A percentile compares a stretch with the other conserved stretches of the same genome.
phyloP scores from a whole-genome alignment of 2,113 vertebrate genomes.

The Laticauda colubrina region DNA sequence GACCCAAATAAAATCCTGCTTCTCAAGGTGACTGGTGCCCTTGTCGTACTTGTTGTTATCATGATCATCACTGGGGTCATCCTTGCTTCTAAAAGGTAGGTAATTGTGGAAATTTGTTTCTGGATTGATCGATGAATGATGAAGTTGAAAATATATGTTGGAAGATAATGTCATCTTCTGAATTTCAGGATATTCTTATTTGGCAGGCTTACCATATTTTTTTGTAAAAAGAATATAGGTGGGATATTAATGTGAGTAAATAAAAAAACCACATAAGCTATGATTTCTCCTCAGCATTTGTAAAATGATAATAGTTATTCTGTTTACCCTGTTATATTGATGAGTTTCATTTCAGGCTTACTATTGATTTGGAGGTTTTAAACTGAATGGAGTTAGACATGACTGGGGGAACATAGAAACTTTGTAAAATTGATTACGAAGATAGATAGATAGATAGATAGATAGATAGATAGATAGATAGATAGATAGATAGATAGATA shows the following conservation, averaged over 20 bases:
- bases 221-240: background rate
- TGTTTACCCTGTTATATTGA: background rate
- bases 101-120: background rate
- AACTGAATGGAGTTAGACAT: background rate
- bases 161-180: background rate
- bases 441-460: background rate
- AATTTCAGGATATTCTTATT: background rate
- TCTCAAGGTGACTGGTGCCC: background rate
- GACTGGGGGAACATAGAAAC: background rate
- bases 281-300: background rate
- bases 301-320: background rate
- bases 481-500: background rate
- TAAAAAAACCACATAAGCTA: background rate
- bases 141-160: no score
- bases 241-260: background rate
- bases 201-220: background rate
- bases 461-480: background rate
- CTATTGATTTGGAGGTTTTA: background rate
- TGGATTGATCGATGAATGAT: background rate
- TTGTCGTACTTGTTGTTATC: background rate
- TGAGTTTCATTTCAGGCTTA: background rate
- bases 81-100: background rate
- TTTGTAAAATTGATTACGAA: background rate
- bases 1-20: fast-evolving
- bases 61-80: background rate